phyloP scores from a whole-genome alignment of 2,113 vertebrate species.

The Platysteira castanea region DNA sequence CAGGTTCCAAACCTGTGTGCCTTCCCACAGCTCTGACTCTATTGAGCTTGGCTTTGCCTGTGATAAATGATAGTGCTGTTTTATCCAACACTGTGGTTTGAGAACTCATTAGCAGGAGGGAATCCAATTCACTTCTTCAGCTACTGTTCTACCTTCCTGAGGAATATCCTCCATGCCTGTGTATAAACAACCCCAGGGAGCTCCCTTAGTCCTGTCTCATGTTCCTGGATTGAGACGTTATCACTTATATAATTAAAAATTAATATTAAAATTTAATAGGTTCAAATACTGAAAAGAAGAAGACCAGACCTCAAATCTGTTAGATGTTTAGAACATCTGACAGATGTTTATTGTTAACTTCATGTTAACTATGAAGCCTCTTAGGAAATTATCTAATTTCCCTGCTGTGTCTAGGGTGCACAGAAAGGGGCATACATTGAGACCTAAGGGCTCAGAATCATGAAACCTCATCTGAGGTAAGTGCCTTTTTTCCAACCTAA shows the following conservation, averaged over 20 bases:
- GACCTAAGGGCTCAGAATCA: neutral
- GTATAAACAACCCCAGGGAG: neutral
- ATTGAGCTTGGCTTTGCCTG: neutral
- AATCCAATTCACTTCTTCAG: neutral
- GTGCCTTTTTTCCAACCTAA: neutral
- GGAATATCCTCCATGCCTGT: neutral
- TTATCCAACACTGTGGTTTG: neutral
- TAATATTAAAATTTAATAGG: neutral
- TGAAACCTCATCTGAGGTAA: neutral
- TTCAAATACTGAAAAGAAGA: neutral
- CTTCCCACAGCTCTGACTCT: neutral
- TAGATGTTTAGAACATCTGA: no score
- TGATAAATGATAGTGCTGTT: neutral
- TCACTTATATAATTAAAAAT: neutral
- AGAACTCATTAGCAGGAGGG: neutral
- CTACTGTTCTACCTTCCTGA: neutral
- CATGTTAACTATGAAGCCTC: neutral
- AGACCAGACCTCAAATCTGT: neutral
- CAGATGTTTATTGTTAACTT: neutral
- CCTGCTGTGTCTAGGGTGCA: neutral
- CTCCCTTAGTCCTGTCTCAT: neutral
- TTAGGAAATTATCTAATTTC: neutral
- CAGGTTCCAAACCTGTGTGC: neutral
- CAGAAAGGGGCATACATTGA: neutral
- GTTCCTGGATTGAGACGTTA: neutral